Evolutionary conservation across 2,113 vertebrate species (phyloP), one percentile per base, ranked within the genome.

Genomic region (Pterophyllum scalare): DNA sequence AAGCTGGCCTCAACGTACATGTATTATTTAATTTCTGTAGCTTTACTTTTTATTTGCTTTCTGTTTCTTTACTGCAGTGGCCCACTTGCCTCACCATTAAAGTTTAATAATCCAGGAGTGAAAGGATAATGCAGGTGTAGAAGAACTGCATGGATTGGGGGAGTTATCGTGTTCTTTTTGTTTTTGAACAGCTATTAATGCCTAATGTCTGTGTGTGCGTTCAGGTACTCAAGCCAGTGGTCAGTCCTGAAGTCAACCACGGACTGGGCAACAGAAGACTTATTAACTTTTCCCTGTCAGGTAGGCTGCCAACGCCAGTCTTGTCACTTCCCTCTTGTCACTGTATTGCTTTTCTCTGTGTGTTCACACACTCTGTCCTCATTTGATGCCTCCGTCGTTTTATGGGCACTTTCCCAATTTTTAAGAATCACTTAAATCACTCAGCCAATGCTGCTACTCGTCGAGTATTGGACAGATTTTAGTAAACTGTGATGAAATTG

Each of bases 241-340:
- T 96, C 67, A 96, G 93, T 87, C 97, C 97, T 78, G 98, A 99
- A 74, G 96, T 96, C 49, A 93, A 93, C 78, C 96, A 96, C 79
- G 96, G 95, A 59, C 95, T 96, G 89, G 97, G 97, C 89, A 98
- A 94, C 90, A 96, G 98, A 78, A 97, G 98, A 24, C 94, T 99
- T 84, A 98, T 99, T 94, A 99, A 97, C 91, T 99, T 99, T 92
- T 97, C 97, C 10, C 90, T 99, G 82, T 99, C 98, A 94, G 97
- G 98, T 99, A 94, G 81, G 95, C 24, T 24, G 13, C n/a, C 76
- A 35, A 10, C 33, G 3, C 20, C 31, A 1, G 6, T 70, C 46
- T 7, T 7, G 35, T 7, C 26, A 10, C 17, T 4, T 49, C 13
- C 14, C 14, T 49, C 13, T 2, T 9, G 10, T 49, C 43, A 49